phyloP scores from a whole-genome alignment of 2,797 vertebrate genomes.

The Rhodeus uyekii region DNA sequence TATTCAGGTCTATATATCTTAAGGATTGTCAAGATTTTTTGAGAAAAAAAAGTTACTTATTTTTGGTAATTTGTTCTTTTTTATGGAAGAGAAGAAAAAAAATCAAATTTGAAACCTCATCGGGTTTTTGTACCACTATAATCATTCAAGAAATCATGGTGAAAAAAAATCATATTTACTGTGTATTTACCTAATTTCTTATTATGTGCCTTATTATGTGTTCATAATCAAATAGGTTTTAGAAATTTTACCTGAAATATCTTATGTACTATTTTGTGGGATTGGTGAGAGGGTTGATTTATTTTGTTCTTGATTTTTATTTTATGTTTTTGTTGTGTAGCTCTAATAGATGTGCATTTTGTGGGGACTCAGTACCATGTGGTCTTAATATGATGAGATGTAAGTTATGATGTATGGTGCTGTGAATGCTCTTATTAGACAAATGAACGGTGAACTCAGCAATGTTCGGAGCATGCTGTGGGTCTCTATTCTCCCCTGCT shows the following conservation, averaged over 20 bases:
- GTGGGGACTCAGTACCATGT: conserved; percentile 69
- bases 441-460: conserved; percentile 55
- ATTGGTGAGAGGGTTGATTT: conserved; percentile 73
- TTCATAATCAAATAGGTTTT: conserved; percentile 80
- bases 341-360: conserved; percentile 69
- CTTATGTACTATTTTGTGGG: conserved; percentile 74
- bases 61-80: conserved; percentile 84
- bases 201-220: conserved; percentile 87
- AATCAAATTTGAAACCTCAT: conserved; percentile 74
- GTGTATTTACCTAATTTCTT: conserved; percentile 83
- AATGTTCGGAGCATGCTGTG: conserved; percentile 57
- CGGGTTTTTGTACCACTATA: conserved; percentile 83
- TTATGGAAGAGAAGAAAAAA: conserved; percentile 72
- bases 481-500: conserved; percentile 44
- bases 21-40: conserved; percentile 81
- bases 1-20: conserved; percentile 83
- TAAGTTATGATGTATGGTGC: conserved; percentile 66
- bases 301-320: conserved; percentile 52
- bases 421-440: conserved; percentile 66
- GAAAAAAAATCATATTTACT: conserved; percentile 76
- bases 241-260: conserved; percentile 76
- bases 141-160: conserved; percentile 75
- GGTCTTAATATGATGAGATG: conserved; percentile 67
- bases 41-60: conserved; percentile 77
- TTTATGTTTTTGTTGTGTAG: conserved; percentile 58